phyloP scores from a whole-genome alignment of 2,113 vertebrate genomes.

The Pelobates fuscus region DNA sequence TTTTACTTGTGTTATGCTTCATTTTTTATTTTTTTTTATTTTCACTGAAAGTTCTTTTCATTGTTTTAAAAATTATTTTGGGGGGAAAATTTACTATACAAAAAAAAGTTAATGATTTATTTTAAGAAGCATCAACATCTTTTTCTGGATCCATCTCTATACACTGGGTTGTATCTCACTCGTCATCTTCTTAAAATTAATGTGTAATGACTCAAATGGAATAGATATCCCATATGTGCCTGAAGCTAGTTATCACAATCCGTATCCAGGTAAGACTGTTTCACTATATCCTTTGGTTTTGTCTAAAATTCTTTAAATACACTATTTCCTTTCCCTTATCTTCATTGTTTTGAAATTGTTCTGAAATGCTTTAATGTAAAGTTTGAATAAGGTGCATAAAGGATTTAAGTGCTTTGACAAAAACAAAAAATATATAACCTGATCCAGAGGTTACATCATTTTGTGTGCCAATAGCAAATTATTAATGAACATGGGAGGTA shows the following conservation, averaged over 20 bases:
- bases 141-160: background rate
- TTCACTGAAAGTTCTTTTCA: no score
- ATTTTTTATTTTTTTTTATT: background rate
- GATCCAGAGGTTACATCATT: background rate
- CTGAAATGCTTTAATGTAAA: background rate
- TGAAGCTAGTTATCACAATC: background rate
- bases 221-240: background rate
- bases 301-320: slow-evolving; percentile 54
- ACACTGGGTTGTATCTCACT: no score
- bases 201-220: no score
- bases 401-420: slow-evolving; percentile 32
- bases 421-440: slow-evolving; percentile 19
- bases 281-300: slow-evolving; percentile 90
- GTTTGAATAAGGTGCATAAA: slow-evolving; percentile 45
- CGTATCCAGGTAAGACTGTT: slow-evolving; percentile 54
- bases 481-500: no score
- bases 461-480: background rate
- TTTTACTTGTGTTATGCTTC: slow-evolving; percentile 40
- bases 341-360: background rate
- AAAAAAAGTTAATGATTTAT: slow-evolving; percentile 6
- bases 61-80: slow-evolving; percentile 29
- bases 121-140: background rate
- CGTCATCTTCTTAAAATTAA: no score
- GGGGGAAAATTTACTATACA: slow-evolving; percentile 61
- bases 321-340: slow-evolving; percentile 3